These are phyloP conservation scores for Steinernema scapterisci DNA, from an alignment of 2,888 invertebrate species.

Conservation along the genomic window DNA sequence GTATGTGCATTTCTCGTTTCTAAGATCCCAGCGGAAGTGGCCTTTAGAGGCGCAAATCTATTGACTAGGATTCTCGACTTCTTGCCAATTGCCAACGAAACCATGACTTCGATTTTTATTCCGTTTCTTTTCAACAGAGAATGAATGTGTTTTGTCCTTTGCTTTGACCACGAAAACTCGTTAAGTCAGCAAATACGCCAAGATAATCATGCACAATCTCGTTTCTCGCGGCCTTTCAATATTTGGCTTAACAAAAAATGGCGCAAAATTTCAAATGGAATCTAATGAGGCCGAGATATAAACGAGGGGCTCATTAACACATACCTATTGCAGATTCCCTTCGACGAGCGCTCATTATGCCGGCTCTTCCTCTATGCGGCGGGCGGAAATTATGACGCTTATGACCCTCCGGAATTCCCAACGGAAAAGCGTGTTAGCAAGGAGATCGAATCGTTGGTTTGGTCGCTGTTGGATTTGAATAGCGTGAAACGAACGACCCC, in stretches of 20 bases:
- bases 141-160: too few relatives aligned
- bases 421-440: conserved; percentile 41
- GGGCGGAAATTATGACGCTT: conserved; percentile 64
- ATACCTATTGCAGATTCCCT: conserved; percentile 59
- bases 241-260: background rate
- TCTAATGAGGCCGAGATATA: background rate
- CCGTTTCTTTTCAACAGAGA: too few relatives aligned
- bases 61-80: too few relatives aligned
- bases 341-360: conserved; percentile 62
- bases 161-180: too few relatives aligned
- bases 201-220: too few relatives aligned
- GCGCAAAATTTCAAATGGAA: background rate
- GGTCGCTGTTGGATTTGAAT: conserved; percentile 59
- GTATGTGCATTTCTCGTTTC: too few relatives aligned
- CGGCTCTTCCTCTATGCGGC: conserved; percentile 64
- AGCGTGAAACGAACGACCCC: conserved; percentile 56
- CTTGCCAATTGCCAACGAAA: too few relatives aligned
- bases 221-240: background rate
- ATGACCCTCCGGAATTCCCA: conserved; percentile 61
- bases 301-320: background rate
- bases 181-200: too few relatives aligned
- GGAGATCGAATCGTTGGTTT: conserved; percentile 49
- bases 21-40: too few relatives aligned
- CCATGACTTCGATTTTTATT: too few relatives aligned
- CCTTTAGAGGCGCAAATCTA: too few relatives aligned